These are phyloP conservation scores for Melanerpes aurifrons DNA, from an alignment of 2,113 vertebrate genomes.

Conservation along the genomic window DNA sequence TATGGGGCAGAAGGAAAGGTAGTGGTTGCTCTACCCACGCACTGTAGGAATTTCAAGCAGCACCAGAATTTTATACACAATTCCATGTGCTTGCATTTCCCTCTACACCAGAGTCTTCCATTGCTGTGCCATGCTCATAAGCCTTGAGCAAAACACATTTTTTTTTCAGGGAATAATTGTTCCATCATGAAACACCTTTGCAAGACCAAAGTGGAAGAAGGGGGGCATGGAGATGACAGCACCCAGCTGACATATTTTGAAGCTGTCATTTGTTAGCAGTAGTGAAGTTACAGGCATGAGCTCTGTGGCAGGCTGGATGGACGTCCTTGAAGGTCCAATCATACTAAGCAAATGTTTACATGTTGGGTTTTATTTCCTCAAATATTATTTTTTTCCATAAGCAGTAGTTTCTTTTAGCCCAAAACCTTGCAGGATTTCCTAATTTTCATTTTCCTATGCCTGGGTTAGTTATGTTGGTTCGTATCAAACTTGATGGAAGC, in stretches of 20 bases:
- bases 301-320: not conserved
- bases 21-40: not conserved
- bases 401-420: not conserved
- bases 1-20: not conserved
- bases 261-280: not conserved
- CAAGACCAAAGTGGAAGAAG: not conserved
- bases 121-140: not conserved
- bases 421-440: not conserved
- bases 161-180: not conserved
- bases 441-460: not conserved
- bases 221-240: not conserved
- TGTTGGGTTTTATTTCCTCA: not conserved
- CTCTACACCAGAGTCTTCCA: not conserved
- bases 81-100: fast-evolving
- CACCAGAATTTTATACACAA: not conserved
- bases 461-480: not conserved
- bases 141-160: not conserved
- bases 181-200: not conserved
- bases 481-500: not conserved
- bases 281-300: not conserved
- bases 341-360: not conserved
- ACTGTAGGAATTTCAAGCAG: not conserved
- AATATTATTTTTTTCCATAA: not conserved
- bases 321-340: not conserved
- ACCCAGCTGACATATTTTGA: not conserved